Evolutionary conservation across 1,140 invertebrate species (phyloP), one percentile per base, ranked within the genome.

Genomic region (Mizuhopecten yessoensis): DNA sequence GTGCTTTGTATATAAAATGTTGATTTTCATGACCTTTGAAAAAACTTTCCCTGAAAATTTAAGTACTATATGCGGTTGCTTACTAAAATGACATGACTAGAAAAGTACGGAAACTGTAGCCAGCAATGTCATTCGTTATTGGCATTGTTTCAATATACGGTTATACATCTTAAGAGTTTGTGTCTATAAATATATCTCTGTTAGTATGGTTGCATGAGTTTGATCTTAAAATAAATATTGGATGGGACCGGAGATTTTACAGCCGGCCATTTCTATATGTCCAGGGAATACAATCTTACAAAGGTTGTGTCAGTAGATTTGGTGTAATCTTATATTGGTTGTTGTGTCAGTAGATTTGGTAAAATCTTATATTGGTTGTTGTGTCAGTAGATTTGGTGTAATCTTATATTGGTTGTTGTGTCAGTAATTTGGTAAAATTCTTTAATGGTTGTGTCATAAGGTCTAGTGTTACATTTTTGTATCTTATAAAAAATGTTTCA

Each of bases 141-240:
- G 57, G 57, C 57, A 29, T 75, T n/a, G 57, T 29, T 75, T 75
- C 57, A 75, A 29, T 29, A 75, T n/a, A 75, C 1, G 29, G 3
- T 2, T 75, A 75, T 29, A 75, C 23, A 29, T 75, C 57, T 75
- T 23, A 75, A 75, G 29, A n/a, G 23, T 29, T 75, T 75, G n/a
- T n/a, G 57, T 75, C 57, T 75, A 75, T 29, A 29, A 29, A 75
- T 75, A 75, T n/a, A 29, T 11, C 15, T 75, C 57, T 9, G 9
- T 17, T 29, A 75, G 57, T 75, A 75, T 29, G 57, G 29, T 75
- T 75, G 57, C 57, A 75, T 75, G 57, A 29, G 57, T 75, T 9
- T 29, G 57, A 75, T 29, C 57, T 75, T 75, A 75, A 75, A 75
- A 75, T 75, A 75, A 75, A 75, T 75, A 29, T 75, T 75, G 57